A percentile compares a stretch with the other conserved stretches of the same genome.
Evolutionary conservation across 2,888 invertebrate genomes (phyloP).

Genomic region (Aphodius sticticus): DNA sequence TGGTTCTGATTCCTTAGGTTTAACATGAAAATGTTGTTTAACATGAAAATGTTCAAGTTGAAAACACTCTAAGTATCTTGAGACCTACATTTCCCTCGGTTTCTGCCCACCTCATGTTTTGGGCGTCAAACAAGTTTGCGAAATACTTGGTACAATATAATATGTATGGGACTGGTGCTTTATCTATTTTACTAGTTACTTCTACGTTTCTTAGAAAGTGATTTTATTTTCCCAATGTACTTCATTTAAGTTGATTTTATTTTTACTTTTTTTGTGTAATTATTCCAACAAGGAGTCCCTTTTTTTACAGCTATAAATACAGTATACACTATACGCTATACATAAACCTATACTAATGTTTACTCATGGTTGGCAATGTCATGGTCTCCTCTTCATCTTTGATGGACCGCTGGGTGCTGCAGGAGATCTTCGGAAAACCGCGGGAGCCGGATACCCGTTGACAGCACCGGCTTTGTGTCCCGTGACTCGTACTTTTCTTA

Average conservation of each 20-base stretch:
- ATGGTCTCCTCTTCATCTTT: background rate
- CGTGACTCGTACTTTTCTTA: conserved; percentile 32
- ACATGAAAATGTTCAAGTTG: no score
- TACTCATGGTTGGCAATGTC: background rate
- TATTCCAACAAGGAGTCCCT: background rate
- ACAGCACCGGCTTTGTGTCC: conserved; percentile 32
- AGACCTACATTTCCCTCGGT: no score
- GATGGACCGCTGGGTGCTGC: background rate
- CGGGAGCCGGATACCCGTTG: conserved; percentile 33
- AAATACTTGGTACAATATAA: no score
- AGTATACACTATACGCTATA: background rate
- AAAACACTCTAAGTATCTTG: no score
- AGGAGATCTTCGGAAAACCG: conserved; percentile 20
- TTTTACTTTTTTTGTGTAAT: no score
- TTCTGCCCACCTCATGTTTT: no score
- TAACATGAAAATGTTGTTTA: no score
- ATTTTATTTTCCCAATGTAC: background rate
- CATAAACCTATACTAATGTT: background rate
- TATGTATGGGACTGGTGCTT: no score
- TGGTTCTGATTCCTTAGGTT: no score
- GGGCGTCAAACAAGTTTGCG: no score
- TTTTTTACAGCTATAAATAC: background rate
- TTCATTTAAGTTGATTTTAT: background rate
- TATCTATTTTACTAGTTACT: no score
- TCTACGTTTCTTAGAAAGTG: no score